These are phyloP conservation scores for Sycophila texana DNA, from an alignment of 2,888 invertebrate genomes.

Conservation along the genomic window DNA sequence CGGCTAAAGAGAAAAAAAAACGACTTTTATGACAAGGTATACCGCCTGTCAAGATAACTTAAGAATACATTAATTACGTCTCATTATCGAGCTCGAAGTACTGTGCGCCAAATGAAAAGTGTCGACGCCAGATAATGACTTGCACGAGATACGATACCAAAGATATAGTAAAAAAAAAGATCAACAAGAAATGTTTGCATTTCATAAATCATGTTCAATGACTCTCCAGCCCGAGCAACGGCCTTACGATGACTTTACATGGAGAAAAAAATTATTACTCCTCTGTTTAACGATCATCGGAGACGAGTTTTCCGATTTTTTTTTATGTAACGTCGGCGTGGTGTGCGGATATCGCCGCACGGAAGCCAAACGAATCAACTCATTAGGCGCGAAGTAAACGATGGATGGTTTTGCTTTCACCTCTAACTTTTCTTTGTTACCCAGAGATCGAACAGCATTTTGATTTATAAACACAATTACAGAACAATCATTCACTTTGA, in stretches of 20 bases:
- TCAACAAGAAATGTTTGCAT: too few relatives aligned
- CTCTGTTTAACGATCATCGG: too few relatives aligned
- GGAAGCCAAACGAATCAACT: constrained; percentile 39
- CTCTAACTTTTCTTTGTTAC: constrained; percentile 5
- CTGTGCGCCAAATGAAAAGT: background rate
- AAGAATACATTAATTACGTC: constrained; percentile 15
- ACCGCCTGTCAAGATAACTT: background rate
- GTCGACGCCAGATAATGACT: constrained; percentile 46
- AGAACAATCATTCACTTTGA: too few relatives aligned
- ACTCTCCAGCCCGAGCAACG: too few relatives aligned
- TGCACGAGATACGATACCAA: constrained; percentile 16
- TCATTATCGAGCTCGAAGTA: constrained; percentile 1
- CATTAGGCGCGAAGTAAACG: constrained; percentile 33
- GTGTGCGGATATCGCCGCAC: constrained; percentile 34
- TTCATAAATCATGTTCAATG: too few relatives aligned
- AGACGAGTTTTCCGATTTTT: too few relatives aligned
- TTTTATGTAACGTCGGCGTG: too few relatives aligned
- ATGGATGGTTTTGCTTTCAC: constrained; percentile 40
- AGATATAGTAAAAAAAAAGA: too few relatives aligned
- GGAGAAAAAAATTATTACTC: too few relatives aligned
- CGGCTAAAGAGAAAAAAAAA: too few relatives aligned
- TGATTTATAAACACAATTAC: constrained; percentile 3
- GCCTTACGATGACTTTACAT: too few relatives aligned
- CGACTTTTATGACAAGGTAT: background rate
- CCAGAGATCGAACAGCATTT: background rate